A percentile compares a stretch with the other conserved stretches of the same genome.
These are phyloP conservation scores for Anguilla megastoma DNA, from an alignment of 2,797 vertebrate species.

Conservation along the genomic window DNA sequence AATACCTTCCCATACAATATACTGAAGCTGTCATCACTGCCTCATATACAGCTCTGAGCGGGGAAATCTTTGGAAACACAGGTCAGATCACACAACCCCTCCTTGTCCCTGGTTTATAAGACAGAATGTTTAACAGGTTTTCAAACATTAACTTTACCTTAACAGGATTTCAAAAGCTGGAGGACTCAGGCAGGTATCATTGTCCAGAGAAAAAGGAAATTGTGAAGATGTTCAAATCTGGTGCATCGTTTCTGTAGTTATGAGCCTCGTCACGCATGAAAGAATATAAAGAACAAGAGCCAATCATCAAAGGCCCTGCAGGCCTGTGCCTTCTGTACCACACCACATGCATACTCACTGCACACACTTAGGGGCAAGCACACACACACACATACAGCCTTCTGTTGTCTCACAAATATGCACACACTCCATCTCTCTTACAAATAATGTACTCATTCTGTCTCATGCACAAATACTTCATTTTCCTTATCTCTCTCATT, in stretches of 20 bases:
- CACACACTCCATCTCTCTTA: neutral
- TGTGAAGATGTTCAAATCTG: neutral
- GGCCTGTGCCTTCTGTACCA: neutral
- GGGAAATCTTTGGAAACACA: neutral
- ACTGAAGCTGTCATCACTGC: neutral
- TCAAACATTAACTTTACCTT: constrained; percentile 19
- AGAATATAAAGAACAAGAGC: neutral
- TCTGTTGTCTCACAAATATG: neutral
- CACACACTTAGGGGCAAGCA: neutral
- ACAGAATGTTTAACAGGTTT: neutral
- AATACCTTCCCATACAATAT: neutral
- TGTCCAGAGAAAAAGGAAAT: neutral
- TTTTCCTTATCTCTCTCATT: neutral
- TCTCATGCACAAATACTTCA: neutral
- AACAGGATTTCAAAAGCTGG: neutral
- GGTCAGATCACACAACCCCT: neutral
- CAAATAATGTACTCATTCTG: neutral
- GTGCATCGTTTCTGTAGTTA: neutral
- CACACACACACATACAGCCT: constrained; percentile 5
- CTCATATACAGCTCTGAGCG: neutral
- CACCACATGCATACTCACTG: neutral
- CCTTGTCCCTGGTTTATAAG: neutral
- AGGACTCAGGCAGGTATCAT: neutral
- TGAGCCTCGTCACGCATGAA: constrained; percentile 4
- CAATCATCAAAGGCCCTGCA: constrained; percentile 15